Base-by-base conservation (phyloP, 2,797 vertebrate genomes). In the Otolemur crassicaudatus region DNA sequence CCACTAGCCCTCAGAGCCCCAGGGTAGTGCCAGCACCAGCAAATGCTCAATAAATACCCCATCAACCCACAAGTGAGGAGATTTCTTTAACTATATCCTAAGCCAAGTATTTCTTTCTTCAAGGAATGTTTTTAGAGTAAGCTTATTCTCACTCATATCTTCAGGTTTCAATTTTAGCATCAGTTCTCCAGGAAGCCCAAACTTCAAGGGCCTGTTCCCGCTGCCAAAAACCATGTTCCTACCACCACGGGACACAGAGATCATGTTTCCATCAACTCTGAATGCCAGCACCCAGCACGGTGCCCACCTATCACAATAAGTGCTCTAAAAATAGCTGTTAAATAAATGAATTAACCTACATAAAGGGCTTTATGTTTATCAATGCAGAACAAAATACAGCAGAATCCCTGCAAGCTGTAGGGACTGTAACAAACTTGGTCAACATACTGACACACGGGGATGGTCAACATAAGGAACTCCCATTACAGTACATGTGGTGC, bases 231-330 rank as follows among this genome's bases (percentile, higher is more conserved):
- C n/a, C 7, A 12, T 2, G 37, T 22, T 53, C 76, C 53, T 12
- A 12, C 75, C 56, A 37, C 1, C 40, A 13, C 0, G 17, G 22
- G 23, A 61, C 58, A 73, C 56, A 46, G 22, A 89, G 46, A 60
- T 4, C 69, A 25, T 0, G 17, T 34, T 58, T 65, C n/a, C 7
- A 7, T 1, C 43, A 61, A 7, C 5, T 70, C 2, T 34, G 49
- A 2, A 22, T 19, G 12, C 20, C 20, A 14, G 40, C 53, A 17
- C 31, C 31, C 37, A 25, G 58, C 19, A 43, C 11, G 8, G 27
- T 2, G 43, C 60, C n/a, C 63, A 46, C n/a, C 29, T 17, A 19
- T 46, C 23, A 58, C 11, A 17, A 58, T 2, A 85, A 49, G 31
- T 27, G 14, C 46, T 81, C 56, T 29, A 7, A 43, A 86, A 37